Conservation (phyloP, 2,113 vertebrate species). For the Daphoenositta chrysoptera region DNA sequence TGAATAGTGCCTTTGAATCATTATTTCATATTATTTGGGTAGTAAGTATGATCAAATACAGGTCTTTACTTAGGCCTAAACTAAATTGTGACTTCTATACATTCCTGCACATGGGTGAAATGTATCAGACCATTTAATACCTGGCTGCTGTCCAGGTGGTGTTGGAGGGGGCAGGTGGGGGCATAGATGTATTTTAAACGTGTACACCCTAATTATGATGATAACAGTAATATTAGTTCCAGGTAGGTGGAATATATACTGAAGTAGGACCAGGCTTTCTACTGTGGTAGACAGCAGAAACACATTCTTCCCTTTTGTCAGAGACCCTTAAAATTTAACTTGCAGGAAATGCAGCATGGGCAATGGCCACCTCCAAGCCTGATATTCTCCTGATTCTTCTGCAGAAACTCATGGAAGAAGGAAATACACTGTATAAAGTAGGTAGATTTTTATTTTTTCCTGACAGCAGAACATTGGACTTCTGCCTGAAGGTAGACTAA, state of each 20-base stretch:
- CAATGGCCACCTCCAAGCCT: slow-evolving; percentile 98
- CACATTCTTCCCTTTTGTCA: neutral
- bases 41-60: neutral
- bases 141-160: neutral
- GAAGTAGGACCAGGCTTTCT: neutral
- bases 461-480: neutral
- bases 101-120: neutral
- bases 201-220: neutral
- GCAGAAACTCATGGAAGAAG: slow-evolving; percentile 98
- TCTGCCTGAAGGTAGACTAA: neutral
- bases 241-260: neutral
- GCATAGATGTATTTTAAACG: neutral
- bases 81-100: neutral
- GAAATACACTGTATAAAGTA: slow-evolving; percentile 95
- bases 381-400: slow-evolving; percentile 97
- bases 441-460: neutral
- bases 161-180: neutral
- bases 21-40: neutral
- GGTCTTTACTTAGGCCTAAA: neutral
- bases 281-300: neutral
- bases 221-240: neutral
- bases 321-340: slow-evolving; percentile 40
- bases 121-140: neutral
- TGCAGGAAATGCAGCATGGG: slow-evolving; percentile 97
- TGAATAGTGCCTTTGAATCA: neutral